Evolutionary conservation across 2,888 invertebrate genomes (phyloP).

Genomic region (Spilosoma lubricipeda): DNA sequence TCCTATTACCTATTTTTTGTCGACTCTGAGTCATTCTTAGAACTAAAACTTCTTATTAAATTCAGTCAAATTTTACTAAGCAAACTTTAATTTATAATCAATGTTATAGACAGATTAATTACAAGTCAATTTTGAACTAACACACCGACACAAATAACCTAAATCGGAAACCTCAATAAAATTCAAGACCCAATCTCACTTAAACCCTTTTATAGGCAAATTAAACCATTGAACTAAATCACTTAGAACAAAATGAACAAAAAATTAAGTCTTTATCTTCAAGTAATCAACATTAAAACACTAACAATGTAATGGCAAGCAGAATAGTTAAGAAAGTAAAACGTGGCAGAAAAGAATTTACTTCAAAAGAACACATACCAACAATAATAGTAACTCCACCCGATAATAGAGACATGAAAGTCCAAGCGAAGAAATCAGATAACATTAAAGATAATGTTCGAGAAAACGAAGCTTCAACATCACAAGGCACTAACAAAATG

Average conservation of each 20-base stretch:
- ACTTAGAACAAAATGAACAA: constrained; percentile 50
- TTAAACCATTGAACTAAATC: constrained; percentile 39
- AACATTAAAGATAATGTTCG: constrained; percentile 54
- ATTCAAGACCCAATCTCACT: constrained; percentile 33
- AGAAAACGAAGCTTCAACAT: constrained; percentile 51
- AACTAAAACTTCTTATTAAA: not conserved
- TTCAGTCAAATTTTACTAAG: not conserved
- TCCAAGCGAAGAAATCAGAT: constrained; percentile 64
- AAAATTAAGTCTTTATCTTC: constrained; percentile 48
- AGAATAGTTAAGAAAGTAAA: constrained; percentile 91
- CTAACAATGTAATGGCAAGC: constrained; percentile 89
- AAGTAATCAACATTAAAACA: constrained; percentile 69
- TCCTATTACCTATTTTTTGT: no score
- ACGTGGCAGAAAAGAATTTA: constrained; percentile 85
- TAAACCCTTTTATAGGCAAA: constrained; percentile 25
- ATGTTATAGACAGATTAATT: constrained; percentile 6
- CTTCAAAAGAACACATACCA: constrained; percentile 63
- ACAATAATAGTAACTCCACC: constrained; percentile 76
- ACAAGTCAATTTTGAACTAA: constrained; percentile 28
- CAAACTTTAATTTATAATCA: not conserved
- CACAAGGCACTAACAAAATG: constrained; percentile 62
- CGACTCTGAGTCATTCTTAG: no score
- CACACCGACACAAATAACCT: constrained; percentile 22
- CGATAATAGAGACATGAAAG: constrained; percentile 73
- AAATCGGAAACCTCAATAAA: constrained; percentile 62